phyloP scores from a whole-genome alignment of 2,797 vertebrate species.

The Hozukius guyotensis region DNA sequence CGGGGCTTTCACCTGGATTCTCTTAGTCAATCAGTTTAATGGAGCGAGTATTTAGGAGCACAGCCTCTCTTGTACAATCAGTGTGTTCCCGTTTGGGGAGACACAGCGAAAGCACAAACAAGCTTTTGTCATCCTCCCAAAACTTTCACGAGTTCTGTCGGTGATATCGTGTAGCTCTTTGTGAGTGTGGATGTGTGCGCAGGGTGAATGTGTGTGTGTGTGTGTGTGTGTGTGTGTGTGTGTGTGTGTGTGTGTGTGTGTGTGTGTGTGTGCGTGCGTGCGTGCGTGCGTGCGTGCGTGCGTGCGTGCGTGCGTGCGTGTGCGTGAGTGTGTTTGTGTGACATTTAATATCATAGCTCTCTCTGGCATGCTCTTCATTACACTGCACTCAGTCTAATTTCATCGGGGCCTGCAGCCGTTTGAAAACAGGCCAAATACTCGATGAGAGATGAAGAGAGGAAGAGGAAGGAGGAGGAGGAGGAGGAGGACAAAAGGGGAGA shows the following conservation, averaged over 20 bases:
- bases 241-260: slow-evolving; percentile 14
- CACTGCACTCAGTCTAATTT: slow-evolving; percentile 77
- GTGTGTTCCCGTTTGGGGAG: slow-evolving; percentile 29
- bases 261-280: slow-evolving; percentile 24
- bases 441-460: slow-evolving; percentile 54
- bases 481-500: slow-evolving; percentile 34
- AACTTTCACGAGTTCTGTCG: slow-evolving; percentile 29
- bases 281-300: neutral
- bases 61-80: slow-evolving; percentile 27
- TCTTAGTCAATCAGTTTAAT: slow-evolving; percentile 63
- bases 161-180: slow-evolving; percentile 23
- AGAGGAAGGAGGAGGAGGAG: slow-evolving; percentile 21
- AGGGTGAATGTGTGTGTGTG: neutral
- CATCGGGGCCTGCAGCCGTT: slow-evolving; percentile 69
- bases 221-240: slow-evolving; percentile 44
- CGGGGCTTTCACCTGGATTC: slow-evolving; percentile 55
- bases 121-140: slow-evolving; percentile 42
- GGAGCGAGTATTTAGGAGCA: slow-evolving; percentile 37
- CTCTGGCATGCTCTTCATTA: slow-evolving; percentile 70
- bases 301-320: slow-evolving; percentile 3
- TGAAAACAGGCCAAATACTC: slow-evolving; percentile 70
- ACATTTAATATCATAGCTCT: slow-evolving; percentile 71
- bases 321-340: slow-evolving; percentile 44
- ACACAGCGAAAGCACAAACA: slow-evolving; percentile 34
- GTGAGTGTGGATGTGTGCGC: slow-evolving; percentile 9